Percentiles rank a stretch among this genome's conserved stretches.
Conservation (phyloP, 2,888 invertebrate genomes). For the Opisthograptis luteolata region DNA sequence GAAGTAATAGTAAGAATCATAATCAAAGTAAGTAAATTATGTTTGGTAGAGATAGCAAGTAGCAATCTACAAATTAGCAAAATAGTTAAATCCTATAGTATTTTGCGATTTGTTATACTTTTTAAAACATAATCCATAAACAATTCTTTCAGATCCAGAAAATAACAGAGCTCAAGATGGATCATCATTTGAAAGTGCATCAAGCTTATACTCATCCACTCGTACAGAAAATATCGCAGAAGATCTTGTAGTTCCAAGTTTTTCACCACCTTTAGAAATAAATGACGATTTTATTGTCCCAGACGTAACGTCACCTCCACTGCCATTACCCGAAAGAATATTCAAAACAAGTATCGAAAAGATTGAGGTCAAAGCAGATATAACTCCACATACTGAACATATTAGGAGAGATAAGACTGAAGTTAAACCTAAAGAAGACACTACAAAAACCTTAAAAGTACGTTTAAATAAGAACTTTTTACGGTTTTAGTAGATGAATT, state of each 20-base stretch:
- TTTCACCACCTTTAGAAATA: constrained; percentile 84
- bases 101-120: no score
- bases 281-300: constrained; percentile 78
- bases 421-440: constrained; percentile 66
- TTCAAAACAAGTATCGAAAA: constrained; percentile 65
- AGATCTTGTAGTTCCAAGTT: constrained; percentile 86
- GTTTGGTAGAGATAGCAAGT: not conserved
- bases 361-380: constrained; percentile 74
- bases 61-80: not conserved
- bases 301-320: constrained; percentile 74
- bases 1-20: constrained; percentile 79
- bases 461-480: no score
- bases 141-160: constrained; percentile 76
- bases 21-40: constrained; percentile 66
- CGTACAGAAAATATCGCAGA: constrained; percentile 88
- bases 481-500: no score
- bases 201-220: constrained; percentile 91
- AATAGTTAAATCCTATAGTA: no score
- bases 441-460: constrained; percentile 56
- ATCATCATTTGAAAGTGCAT: constrained; percentile 94
- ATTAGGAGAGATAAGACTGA: constrained; percentile 81
- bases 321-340: constrained; percentile 71
- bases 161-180: constrained; percentile 88
- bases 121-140: constrained; percentile 1
- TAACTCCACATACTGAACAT: constrained; percentile 61